Percentiles rank a stretch among this genome's conserved stretches.
phyloP scores from a whole-genome alignment of 2,888 invertebrate species.

The Meliscaeva auricollis region DNA sequence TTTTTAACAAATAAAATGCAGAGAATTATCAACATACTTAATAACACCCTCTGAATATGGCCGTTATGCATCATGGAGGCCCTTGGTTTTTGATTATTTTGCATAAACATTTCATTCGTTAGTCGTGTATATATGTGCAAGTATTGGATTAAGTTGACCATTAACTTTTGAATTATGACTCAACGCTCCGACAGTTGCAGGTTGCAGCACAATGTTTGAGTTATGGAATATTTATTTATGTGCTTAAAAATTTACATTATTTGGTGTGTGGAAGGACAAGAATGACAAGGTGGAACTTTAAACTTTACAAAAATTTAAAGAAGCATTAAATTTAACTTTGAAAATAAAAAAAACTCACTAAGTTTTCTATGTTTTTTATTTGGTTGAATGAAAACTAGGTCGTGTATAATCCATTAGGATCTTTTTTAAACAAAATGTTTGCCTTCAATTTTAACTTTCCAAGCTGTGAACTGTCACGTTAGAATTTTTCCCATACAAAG shows the following conservation, averaged over 20 bases:
- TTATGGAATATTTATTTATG: conserved; percentile 45
- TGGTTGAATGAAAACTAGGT: too few relatives aligned
- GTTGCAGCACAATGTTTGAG: conserved; percentile 57
- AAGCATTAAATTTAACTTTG: neutral
- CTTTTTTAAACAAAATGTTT: too few relatives aligned
- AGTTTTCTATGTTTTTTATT: too few relatives aligned
- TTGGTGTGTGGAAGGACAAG: neutral
- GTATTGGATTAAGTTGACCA: conserved; percentile 68
- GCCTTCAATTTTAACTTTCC: too few relatives aligned
- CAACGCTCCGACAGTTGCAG: conserved; percentile 56
- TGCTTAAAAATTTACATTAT: conserved; percentile 35
- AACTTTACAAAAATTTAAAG: neutral
- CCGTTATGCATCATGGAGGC: neutral
- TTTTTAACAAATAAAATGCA: too few relatives aligned
- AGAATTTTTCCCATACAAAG: too few relatives aligned
- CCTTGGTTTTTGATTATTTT: conserved; percentile 47
- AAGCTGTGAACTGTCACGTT: too few relatives aligned
- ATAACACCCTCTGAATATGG: neutral
- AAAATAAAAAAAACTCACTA: too few relatives aligned
- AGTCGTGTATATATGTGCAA: conserved; percentile 9
- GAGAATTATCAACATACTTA: neutral
- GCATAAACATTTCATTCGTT: conserved; percentile 11
- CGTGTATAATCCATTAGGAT: too few relatives aligned
- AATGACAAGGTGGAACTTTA: neutral
- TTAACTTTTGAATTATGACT: conserved; percentile 67